A percentile compares a stretch with the other conserved stretches of the same genome.
These are phyloP conservation scores for Ibycter americanus DNA, from an alignment of 2,797 vertebrate genomes.

Conservation along the genomic window DNA sequence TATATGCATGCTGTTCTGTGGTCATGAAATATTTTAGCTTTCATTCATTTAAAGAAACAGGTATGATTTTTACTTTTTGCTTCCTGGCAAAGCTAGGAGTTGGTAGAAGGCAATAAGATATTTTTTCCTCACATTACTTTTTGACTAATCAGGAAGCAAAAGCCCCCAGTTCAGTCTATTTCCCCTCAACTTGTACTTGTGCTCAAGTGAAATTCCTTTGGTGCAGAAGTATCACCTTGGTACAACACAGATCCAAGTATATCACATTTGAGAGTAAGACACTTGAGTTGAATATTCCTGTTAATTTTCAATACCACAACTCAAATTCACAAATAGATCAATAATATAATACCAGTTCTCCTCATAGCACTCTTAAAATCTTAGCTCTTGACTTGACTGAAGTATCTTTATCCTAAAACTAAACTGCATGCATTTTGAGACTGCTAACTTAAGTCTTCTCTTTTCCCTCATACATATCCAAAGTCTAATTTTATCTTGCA, in stretches of 20 bases:
- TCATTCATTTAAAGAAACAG: neutral
- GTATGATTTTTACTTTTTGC: neutral
- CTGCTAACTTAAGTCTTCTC: neutral
- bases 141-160: neutral
- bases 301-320: neutral
- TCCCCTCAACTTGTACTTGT: neutral
- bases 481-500: neutral
- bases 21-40: neutral
- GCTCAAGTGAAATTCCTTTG: neutral
- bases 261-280: neutral
- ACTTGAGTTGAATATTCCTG: neutral
- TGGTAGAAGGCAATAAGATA: neutral
- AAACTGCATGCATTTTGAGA: neutral
- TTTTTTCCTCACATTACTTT: neutral
- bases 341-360: neutral
- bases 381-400: neutral
- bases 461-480: neutral
- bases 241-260: neutral
- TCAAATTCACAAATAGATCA: neutral
- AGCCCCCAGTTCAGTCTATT: neutral
- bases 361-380: neutral
- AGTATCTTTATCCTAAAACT: neutral
- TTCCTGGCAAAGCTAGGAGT: neutral
- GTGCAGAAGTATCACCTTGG: neutral
- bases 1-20: neutral